Conservation (phyloP, 1,140 invertebrate genomes). For the Anastrepha ludens region DNA sequence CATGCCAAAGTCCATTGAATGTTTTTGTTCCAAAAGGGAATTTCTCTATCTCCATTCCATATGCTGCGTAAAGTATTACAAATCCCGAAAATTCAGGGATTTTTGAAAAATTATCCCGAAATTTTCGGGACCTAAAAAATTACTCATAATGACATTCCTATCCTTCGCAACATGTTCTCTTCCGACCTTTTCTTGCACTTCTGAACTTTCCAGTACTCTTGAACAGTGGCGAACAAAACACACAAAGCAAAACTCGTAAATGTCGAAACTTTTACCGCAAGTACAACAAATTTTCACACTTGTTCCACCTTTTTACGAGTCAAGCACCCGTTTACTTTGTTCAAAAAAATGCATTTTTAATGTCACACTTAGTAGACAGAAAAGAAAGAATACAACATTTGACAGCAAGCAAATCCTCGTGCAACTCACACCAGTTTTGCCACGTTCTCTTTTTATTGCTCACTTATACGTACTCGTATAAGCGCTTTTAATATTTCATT, state of each 20-base stretch:
- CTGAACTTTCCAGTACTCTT: too few relatives aligned
- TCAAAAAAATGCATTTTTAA: slow-evolving; percentile 10
- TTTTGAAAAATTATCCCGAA: too few relatives aligned
- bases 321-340: slow-evolving; percentile 9
- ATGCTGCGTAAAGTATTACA: too few relatives aligned
- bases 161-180: too few relatives aligned
- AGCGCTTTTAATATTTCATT: not conserved
- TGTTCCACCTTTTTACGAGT: slow-evolving; percentile 43
- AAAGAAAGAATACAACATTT: not conserved
- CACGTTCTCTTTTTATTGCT: not conserved
- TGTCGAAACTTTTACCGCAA: slow-evolving; percentile 32
- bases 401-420: not conserved
- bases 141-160: too few relatives aligned
- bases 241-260: slow-evolving; percentile 10
- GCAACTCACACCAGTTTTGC: not conserved
- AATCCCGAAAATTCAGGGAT: too few relatives aligned
- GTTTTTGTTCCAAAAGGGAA: too few relatives aligned
- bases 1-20: too few relatives aligned
- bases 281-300: slow-evolving; percentile 41
- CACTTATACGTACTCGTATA: not conserved
- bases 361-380: slow-evolving; percentile 11
- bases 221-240: not conserved
- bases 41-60: too few relatives aligned
- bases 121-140: too few relatives aligned
- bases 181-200: too few relatives aligned